Conservation (phyloP, 2,797 vertebrate species). For the Cyclopterus lumpus region DNA sequence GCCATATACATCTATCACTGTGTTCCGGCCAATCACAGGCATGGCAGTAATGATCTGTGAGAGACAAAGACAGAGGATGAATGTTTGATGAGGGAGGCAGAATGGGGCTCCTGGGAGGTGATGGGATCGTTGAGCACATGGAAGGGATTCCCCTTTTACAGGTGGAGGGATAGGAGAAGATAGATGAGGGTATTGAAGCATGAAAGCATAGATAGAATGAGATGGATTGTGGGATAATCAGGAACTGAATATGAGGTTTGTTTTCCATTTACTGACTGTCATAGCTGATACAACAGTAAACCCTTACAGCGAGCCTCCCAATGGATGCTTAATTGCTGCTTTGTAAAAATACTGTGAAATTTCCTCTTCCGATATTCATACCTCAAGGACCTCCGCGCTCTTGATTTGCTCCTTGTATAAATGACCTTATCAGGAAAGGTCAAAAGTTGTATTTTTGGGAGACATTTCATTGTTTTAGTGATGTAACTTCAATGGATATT, state of each 20-base stretch:
- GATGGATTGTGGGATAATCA: constrained; percentile 24
- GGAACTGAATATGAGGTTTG: constrained; percentile 9
- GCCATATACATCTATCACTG: constrained; percentile 50
- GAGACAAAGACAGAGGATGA: constrained; percentile 68
- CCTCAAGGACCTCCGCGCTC: constrained; percentile 18
- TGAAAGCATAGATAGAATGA: constrained; percentile 9
- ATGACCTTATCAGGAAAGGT: constrained; percentile 66
- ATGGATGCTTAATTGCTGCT: constrained; percentile 51
- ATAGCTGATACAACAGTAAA: constrained; percentile 3
- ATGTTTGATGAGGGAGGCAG: constrained; percentile 74
- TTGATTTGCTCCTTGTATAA: constrained; percentile 53
- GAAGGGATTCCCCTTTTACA: constrained; percentile 57
- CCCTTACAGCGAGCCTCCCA: neutral
- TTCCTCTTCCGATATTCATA: constrained; percentile 33
- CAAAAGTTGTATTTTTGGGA: constrained; percentile 46
- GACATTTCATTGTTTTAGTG: constrained; percentile 47
- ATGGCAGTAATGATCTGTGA: constrained; percentile 64
- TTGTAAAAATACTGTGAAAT: constrained; percentile 23
- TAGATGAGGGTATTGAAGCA: constrained; percentile 23
- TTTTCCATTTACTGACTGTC: constrained; percentile 11
- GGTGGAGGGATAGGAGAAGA: constrained; percentile 32
- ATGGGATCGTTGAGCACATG: constrained; percentile 35
- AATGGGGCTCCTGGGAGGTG: constrained; percentile 57
- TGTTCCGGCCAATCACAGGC: constrained; percentile 43
- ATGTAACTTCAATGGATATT: constrained; percentile 1